These are phyloP conservation scores for Hyperopisus bebe DNA, from an alignment of 2,113 vertebrate species.

Conservation along the genomic window DNA sequence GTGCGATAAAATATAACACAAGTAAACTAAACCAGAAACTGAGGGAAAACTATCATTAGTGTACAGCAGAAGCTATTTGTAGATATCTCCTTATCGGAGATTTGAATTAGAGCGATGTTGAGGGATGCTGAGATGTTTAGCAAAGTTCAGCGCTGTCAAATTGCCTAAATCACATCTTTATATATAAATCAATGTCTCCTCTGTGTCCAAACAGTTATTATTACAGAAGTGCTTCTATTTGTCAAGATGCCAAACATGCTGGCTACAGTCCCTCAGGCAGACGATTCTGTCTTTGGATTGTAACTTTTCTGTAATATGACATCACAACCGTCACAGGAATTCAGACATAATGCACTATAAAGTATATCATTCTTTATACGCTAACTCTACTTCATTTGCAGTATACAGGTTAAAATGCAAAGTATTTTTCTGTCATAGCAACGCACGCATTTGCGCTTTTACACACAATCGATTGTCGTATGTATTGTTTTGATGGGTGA, in stretches of 20 bases:
- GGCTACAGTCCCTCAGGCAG: neutral
- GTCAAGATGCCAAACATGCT: neutral
- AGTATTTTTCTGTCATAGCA: no score
- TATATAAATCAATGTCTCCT: neutral
- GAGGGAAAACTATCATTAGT: neutral
- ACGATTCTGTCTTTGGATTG: neutral
- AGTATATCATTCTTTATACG: neutral
- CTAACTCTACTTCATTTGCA: no score
- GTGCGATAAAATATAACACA: neutral
- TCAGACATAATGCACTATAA: neutral
- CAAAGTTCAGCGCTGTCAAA: neutral
- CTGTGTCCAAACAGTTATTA: neutral
- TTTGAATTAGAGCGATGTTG: neutral
- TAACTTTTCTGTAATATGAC: neutral
- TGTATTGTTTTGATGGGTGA: no score
- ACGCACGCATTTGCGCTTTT: no score
- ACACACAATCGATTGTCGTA: no score
- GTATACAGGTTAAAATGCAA: no score
- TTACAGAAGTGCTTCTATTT: neutral
- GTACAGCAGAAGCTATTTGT: neutral
- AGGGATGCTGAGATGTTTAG: neutral
- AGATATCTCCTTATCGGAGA: neutral
- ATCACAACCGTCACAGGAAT: neutral
- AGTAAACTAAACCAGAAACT: neutral
- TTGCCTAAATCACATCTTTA: neutral